Evolutionary conservation across 2,888 invertebrate species (phyloP).

Genomic region (Caenorhabditis becei): DNA sequence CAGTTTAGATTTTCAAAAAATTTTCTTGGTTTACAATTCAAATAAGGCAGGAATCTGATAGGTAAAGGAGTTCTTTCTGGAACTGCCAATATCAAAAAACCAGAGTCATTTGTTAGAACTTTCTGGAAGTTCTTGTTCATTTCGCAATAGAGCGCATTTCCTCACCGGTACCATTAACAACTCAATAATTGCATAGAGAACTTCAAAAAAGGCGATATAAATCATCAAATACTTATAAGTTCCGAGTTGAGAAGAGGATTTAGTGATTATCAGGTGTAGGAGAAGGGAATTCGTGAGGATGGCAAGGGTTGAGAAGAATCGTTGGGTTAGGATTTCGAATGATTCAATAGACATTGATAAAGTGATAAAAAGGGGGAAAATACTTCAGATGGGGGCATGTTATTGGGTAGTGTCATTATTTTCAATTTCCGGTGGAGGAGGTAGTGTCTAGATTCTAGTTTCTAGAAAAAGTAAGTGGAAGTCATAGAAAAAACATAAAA

Average conservation of each 20-base stretch:
- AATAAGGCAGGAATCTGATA: not conserved
- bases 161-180: constrained; percentile 18
- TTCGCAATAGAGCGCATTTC: not conserved
- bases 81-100: not conserved
- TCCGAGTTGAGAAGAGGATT: constrained; percentile 26
- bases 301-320: not conserved
- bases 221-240: constrained; percentile 40
- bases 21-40: not conserved
- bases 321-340: not conserved
- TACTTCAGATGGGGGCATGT: not conserved
- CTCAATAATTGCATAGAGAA: constrained; percentile 19
- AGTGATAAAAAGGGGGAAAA: too few species aligned
- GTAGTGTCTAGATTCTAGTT: too few species aligned
- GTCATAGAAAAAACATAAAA: too few species aligned
- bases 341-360: not conserved
- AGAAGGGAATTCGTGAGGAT: not conserved
- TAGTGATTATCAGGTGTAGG: not conserved
- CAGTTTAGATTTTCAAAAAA: not conserved
- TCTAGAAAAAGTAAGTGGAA: too few species aligned
- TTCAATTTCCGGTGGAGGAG: not conserved
- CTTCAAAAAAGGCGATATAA: constrained; percentile 31
- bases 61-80: not conserved
- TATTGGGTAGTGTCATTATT: not conserved
- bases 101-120: not conserved
- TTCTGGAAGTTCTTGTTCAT: not conserved